phyloP scores from a whole-genome alignment of 2,113 vertebrate species.

The Vimba vimba region DNA sequence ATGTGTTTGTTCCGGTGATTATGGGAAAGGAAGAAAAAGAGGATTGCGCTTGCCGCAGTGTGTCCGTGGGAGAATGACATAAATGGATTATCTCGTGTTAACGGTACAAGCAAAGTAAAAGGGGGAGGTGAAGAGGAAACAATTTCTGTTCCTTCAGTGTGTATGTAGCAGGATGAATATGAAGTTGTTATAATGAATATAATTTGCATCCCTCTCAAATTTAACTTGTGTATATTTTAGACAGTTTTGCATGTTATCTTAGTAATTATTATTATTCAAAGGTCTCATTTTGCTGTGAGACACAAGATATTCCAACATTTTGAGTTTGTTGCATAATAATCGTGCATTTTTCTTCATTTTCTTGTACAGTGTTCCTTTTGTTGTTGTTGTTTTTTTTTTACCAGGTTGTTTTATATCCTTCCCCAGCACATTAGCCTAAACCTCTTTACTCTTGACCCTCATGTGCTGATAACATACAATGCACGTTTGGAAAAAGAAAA shows the following conservation, averaged over 20 bases:
- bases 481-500: conserved; percentile 18
- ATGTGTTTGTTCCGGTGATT: conserved; percentile 25
- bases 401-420: not conserved
- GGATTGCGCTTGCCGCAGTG: not conserved
- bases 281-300: not conserved
- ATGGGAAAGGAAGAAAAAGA: conserved; percentile 18
- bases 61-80: conserved; percentile 43
- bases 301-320: not conserved
- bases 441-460: conserved; percentile 10
- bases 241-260: not conserved
- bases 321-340: not conserved
- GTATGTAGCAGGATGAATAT: not conserved
- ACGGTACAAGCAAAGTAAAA: conserved; percentile 26
- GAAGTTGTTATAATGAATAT: not conserved
- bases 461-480: not conserved
- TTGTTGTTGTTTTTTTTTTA: not conserved
- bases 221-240: not conserved
- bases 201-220: not conserved
- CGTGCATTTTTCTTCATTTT: not conserved
- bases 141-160: not conserved
- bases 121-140: not conserved
- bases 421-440: not conserved
- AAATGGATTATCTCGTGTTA: conserved; percentile 52
- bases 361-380: not conserved
- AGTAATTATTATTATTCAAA: not conserved